A percentile compares a stretch with the other conserved stretches of the same genome.
Evolutionary conservation across 2,888 invertebrate genomes (phyloP).

Genomic region (Criorhina ranunculi): DNA sequence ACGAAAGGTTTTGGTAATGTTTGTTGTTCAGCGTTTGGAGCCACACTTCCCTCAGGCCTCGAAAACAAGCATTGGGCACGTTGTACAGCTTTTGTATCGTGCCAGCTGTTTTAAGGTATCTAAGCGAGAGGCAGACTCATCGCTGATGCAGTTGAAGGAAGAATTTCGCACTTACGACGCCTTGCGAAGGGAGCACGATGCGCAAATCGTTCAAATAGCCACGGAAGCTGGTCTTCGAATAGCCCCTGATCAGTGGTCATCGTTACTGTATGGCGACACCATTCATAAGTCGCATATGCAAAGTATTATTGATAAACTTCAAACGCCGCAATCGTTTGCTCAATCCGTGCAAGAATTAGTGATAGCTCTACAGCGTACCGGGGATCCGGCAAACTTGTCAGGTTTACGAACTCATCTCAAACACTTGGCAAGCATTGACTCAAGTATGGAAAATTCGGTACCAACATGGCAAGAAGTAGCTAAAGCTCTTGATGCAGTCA

Average conservation of each 20-base stretch:
- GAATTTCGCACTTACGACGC: slow-evolving; percentile 98
- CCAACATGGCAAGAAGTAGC: slow-evolving; percentile 88
- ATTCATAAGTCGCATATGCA: slow-evolving; percentile 99
- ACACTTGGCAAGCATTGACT: slow-evolving; percentile 93
- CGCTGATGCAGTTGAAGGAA: slow-evolving; percentile 98
- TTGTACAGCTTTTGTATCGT: slow-evolving; percentile 98
- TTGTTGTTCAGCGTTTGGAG: slow-evolving; percentile 97
- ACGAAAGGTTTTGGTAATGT: slow-evolving; percentile 98
- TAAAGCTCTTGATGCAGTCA: slow-evolving; percentile 88
- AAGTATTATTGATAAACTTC: slow-evolving; percentile 93
- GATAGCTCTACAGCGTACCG: slow-evolving; percentile 94
- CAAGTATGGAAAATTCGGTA: slow-evolving; percentile 89
- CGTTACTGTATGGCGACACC: slow-evolving; percentile 97
- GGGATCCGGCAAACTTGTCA: slow-evolving; percentile 93
- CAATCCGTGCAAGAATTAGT: slow-evolving; percentile 96
- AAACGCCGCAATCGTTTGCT: slow-evolving; percentile 96
- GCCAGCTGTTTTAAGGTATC: slow-evolving; percentile 99
- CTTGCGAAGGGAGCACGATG: slow-evolving; percentile 97
- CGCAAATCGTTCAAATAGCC: slow-evolving; percentile 99
- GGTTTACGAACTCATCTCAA: slow-evolving; percentile 92
- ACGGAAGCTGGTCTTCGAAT: slow-evolving; percentile 98
- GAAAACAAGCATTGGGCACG: slow-evolving; percentile 99
- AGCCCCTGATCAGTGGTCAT: slow-evolving; percentile 99
- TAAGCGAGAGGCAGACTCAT: slow-evolving; percentile 98
- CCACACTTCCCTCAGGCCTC: slow-evolving; percentile 98